Conservation (phyloP, 2,888 invertebrate species). For the Nipponacmea schrenckii region DNA sequence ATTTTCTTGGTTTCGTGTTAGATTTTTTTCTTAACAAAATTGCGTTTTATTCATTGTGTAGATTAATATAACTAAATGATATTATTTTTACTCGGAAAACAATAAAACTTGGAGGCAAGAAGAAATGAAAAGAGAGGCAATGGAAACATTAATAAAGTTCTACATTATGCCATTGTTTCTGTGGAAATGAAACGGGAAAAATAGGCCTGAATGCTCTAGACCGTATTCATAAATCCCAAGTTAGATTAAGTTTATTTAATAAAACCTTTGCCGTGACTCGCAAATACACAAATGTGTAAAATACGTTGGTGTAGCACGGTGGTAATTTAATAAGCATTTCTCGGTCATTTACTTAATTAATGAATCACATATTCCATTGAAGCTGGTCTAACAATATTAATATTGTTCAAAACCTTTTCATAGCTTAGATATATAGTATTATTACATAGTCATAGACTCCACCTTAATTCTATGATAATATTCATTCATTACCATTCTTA, state of each 20-base stretch:
- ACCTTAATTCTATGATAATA: too few species aligned
- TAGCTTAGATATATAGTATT: too few species aligned
- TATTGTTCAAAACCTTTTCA: neutral
- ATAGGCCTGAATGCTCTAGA: neutral
- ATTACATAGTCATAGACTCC: too few species aligned
- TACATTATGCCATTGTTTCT: slow-evolving; percentile 10
- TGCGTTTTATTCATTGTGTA: neutral
- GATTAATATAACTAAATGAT: slow-evolving; percentile 19
- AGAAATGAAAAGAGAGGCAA: slow-evolving; percentile 16
- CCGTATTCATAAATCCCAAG: neutral
- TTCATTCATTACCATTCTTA: too few species aligned
- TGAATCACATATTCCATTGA: neutral
- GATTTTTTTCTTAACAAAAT: neutral
- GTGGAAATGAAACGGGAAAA: neutral
- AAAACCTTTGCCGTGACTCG: neutral
- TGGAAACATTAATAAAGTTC: slow-evolving; percentile 24
- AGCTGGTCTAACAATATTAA: neutral
- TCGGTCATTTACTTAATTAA: slow-evolving; percentile 3
- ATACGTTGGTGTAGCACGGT: neutral
- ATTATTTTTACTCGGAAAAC: slow-evolving; percentile 19
- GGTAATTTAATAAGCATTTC: slow-evolving; percentile 6
- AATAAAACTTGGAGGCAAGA: slow-evolving; percentile 20
- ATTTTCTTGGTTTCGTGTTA: neutral
- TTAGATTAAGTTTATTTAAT: slow-evolving; percentile 6
- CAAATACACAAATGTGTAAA: neutral